Conservation (phyloP, 2,888 invertebrate genomes). For the Sesamia inferens region DNA sequence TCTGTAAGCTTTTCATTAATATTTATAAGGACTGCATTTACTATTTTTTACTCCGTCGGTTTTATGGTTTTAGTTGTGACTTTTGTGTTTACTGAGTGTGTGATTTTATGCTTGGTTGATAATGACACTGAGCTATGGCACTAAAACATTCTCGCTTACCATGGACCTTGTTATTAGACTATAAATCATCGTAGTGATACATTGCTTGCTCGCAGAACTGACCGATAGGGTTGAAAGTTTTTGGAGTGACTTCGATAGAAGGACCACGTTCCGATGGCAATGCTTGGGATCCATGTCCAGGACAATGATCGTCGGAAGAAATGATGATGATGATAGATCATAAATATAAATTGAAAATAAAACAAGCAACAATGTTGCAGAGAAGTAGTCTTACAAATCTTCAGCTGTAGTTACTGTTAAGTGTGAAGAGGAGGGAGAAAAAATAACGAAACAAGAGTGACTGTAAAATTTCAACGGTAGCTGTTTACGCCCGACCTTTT, state of each 20-base stretch:
- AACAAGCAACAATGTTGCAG: background rate
- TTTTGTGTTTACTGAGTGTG: conserved; percentile 22
- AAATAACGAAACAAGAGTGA: conserved; percentile 77
- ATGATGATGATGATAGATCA: background rate
- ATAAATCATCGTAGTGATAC: background rate
- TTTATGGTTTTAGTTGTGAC: conserved; percentile 12
- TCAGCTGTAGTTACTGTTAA: conserved; percentile 29
- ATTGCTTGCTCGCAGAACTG: background rate
- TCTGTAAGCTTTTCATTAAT: conserved; percentile 50
- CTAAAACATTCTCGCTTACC: background rate
- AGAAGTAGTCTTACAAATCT: conserved; percentile 21
- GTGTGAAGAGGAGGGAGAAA: conserved; percentile 63
- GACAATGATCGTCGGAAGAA: background rate
- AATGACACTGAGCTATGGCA: background rate
- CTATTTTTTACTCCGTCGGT: conserved; percentile 21
- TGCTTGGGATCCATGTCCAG: background rate
- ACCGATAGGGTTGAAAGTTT: background rate
- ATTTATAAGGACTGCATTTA: conserved; percentile 47
- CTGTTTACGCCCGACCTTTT: conserved; percentile 86
- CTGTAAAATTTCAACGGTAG: conserved; percentile 87
- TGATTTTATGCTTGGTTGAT: background rate
- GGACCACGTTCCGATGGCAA: background rate
- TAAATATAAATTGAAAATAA: background rate
- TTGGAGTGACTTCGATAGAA: background rate
- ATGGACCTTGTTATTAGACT: background rate